phyloP scores from a whole-genome alignment of 2,797 vertebrate species.

The Phoeniculus purpureus region DNA sequence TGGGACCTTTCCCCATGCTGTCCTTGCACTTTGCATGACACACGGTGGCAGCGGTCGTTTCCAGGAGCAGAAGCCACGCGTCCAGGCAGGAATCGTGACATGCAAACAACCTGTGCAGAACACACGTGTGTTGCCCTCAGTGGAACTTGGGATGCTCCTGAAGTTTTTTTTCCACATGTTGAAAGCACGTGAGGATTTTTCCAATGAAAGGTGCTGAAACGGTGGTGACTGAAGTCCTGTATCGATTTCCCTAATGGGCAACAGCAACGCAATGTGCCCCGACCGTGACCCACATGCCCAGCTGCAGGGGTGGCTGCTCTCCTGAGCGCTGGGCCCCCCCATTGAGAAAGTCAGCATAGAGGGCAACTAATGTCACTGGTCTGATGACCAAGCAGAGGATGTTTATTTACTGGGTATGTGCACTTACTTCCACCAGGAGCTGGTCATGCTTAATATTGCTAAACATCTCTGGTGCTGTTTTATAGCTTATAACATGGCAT shows the following conservation, averaged over 20 bases:
- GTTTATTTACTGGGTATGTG: fast-evolving
- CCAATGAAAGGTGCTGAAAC: slow-evolving; percentile 9
- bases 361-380: not conserved
- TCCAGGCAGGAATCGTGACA: not conserved
- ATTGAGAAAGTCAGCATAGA: not conserved
- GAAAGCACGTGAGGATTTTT: not conserved
- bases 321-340: not conserved
- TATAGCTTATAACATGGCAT: not conserved
- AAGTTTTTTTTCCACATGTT: not conserved
- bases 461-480: not conserved
- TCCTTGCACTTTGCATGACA: not conserved
- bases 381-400: not conserved
- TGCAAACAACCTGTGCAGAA: not conserved
- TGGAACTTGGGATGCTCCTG: not conserved
- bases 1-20: no score
- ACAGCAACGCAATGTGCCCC: not conserved
- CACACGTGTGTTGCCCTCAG: not conserved
- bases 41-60: not conserved
- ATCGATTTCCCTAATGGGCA: slow-evolving; percentile 31
- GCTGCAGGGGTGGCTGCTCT: not conserved
- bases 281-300: not conserved
- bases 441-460: not conserved
- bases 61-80: not conserved
- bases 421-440: not conserved
- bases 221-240: not conserved